Conservation (phyloP, 2,797 vertebrate genomes). For the Sebastes taczanowskii region DNA sequence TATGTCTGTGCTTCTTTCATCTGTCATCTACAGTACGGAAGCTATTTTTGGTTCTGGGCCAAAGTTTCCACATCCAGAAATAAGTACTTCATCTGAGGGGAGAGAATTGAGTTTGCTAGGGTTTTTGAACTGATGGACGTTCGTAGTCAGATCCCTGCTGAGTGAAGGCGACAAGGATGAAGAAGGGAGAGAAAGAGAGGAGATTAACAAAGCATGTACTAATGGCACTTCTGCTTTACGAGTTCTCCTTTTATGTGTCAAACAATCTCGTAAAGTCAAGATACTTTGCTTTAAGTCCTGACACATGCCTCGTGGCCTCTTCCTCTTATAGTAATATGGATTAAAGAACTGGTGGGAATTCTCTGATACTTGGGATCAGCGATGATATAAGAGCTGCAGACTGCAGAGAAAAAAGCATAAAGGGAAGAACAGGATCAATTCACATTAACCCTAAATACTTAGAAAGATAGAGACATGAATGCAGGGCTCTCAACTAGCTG, state of each 20-base stretch:
- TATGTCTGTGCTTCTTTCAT: conserved; percentile 35
- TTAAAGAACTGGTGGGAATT: conserved; percentile 4
- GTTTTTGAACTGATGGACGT: conserved; percentile 14
- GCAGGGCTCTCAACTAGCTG: too few relatives aligned
- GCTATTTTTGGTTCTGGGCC: conserved; percentile 29
- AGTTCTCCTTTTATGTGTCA: conserved; percentile 8
- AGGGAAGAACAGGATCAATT: not conserved
- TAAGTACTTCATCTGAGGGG: conserved; percentile 33
- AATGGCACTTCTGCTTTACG: conserved; percentile 11
- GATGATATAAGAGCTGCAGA: not conserved
- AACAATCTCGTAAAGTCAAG: not conserved
- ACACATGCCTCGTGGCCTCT: not conserved
- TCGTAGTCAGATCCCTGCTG: conserved; percentile 16
- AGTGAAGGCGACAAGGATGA: not conserved
- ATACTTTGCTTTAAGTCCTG: not conserved
- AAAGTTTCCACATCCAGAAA: conserved; percentile 51
- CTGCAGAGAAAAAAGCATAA: not conserved
- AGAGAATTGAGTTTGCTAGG: not conserved
- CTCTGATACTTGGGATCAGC: not conserved
- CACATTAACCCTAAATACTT: not conserved
- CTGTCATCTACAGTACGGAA: conserved; percentile 26
- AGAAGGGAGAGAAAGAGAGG: not conserved
- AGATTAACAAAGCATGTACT: conserved; percentile 9
- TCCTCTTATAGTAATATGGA: not conserved
- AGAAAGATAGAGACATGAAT: not conserved